Base-by-base conservation (phyloP, 2,797 vertebrate species). In the Odontamblyopus lacepedii region DNA sequence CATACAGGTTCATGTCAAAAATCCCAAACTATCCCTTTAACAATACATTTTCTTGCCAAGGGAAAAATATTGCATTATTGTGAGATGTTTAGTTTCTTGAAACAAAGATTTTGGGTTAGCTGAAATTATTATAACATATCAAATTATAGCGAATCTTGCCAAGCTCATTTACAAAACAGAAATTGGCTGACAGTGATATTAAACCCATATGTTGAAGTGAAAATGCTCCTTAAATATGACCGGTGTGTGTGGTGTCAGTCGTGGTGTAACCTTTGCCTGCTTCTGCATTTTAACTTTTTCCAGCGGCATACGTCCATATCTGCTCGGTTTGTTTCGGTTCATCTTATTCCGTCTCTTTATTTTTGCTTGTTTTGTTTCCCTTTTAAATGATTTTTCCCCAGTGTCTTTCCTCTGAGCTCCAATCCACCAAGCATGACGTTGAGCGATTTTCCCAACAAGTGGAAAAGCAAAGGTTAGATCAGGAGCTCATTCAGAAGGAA, bases 381-480 rank as follows among this genome's bases (percentile, higher is more conserved):
- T 82, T 88, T 95, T 86, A 94, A 13, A 26, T 65, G 16, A 50
- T 65, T 67, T 93, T 91, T 92, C 90, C 92, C 88, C 95, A 98
- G 98, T 96, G 94, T 87, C 94, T 99, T 94, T 95, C 94, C 91
- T 94, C 94, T 95, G 92, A 96, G 91, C 95, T 98, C 96, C 95
- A 95, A 75, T 94, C 95, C 94, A 92, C 92, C 95, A 96, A 94
- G 92, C 95, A 95, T 94, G 95, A 96, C 81, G 89, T 94, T 93
- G 95, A 98, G 87, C 92, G 92, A 83, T 93, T 97, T 90, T 94
- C 94, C 90, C 93, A 94, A 93, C 92, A 97, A 85, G 85, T 96
- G 93, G 95, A 95, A 91, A 95, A 87, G 87, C 93, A 96, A 87
- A 94, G 83, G 83, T 87, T 94, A 92, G 95, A 95, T 87, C 95